A percentile compares a stretch with the other conserved stretches of the same genome.
These are phyloP conservation scores for Anthoscopus minutus DNA, from an alignment of 2,113 vertebrate genomes.

Conservation along the genomic window DNA sequence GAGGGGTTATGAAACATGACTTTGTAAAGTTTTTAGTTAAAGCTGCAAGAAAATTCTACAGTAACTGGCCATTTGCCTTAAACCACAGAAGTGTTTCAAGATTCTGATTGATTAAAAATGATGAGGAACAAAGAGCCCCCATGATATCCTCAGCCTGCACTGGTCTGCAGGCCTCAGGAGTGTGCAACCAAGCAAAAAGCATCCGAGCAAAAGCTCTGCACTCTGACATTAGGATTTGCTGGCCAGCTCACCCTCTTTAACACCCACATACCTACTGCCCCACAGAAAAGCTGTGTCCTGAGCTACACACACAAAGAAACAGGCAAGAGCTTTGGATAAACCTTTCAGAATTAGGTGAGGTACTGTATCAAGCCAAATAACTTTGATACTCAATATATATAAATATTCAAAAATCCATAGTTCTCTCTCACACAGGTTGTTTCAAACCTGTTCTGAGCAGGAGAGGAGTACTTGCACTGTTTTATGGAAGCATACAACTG, in stretches of 20 bases:
- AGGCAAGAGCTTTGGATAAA: background rate
- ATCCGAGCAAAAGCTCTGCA: background rate
- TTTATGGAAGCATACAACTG: background rate
- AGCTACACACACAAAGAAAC: background rate
- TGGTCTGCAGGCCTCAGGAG: background rate
- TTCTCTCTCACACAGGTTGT: background rate
- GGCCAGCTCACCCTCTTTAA: background rate
- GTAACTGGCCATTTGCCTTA: background rate
- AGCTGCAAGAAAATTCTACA: background rate
- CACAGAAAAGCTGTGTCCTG: background rate
- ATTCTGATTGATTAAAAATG: background rate
- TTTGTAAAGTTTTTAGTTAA: background rate
- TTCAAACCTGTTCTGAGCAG: background rate
- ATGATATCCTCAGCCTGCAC: background rate
- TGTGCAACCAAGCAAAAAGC: background rate
- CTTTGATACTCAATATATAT: background rate
- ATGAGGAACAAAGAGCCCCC: background rate
- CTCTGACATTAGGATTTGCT: background rate
- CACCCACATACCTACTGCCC: background rate
- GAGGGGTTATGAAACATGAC: background rate
- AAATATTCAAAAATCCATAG: background rate
- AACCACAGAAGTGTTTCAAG: background rate
- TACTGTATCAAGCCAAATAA: background rate
- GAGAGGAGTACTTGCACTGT: background rate
- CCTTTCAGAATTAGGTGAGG: background rate